These are phyloP conservation scores for Coreoperca whiteheadi DNA, from an alignment of 2,113 vertebrate genomes.

Conservation along the genomic window DNA sequence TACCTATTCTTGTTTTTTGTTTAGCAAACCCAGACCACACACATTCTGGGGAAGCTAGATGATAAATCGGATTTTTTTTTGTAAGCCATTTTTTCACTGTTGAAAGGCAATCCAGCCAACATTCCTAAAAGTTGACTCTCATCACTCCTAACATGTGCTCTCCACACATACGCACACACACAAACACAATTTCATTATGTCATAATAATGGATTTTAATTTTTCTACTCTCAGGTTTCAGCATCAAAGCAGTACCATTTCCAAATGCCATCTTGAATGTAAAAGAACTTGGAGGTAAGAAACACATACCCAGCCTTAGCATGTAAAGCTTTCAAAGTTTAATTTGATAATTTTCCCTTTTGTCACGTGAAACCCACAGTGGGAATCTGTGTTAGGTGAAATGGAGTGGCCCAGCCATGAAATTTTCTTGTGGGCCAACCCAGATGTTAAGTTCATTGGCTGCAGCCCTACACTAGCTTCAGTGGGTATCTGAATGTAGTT, in stretches of 20 bases:
- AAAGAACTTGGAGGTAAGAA: constrained; percentile 98
- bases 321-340: neutral
- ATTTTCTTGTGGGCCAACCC: neutral
- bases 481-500: neutral
- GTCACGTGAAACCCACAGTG: neutral
- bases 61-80: neutral
- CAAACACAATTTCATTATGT: neutral
- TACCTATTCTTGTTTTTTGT: constrained; percentile 53
- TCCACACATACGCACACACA: constrained; percentile 4
- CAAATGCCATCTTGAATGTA: constrained; percentile 96
- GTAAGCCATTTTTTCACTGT: constrained; percentile 19
- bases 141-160: constrained; percentile 27
- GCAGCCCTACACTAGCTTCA: neutral
- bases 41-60: constrained; percentile 28
- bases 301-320: neutral
- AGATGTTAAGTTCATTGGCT: neutral
- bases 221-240: constrained; percentile 91
- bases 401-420: no score
- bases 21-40: constrained; percentile 63
- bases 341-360: neutral
- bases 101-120: constrained; percentile 22
- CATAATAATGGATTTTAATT: constrained; percentile 44
- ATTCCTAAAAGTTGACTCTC: constrained; percentile 34
- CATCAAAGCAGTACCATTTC: constrained; percentile 98
- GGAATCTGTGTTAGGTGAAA: neutral